A percentile compares a stretch with the other conserved stretches of the same genome.
phyloP scores from a whole-genome alignment of 2,888 invertebrate genomes.

The Sthenelais limicola region DNA sequence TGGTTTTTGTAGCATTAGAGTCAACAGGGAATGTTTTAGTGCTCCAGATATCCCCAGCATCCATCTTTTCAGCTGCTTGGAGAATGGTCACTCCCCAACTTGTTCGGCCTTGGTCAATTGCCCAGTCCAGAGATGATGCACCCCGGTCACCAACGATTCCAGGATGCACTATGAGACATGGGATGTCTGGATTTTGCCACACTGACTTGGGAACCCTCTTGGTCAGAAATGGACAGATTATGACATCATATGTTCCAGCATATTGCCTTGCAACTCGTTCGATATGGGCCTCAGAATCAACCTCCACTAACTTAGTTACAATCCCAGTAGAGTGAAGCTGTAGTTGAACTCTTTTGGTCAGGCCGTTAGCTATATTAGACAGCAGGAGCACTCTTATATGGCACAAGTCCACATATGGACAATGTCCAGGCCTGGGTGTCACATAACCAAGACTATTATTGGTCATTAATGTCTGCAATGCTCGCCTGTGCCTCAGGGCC shows the following conservation, averaged over 20 bases:
- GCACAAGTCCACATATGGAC: no score
- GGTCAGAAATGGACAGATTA: conserved; percentile 43
- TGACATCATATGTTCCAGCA: conserved; percentile 25
- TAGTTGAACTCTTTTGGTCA: conserved; percentile 11
- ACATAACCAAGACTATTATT: no score
- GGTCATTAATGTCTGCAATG: no score
- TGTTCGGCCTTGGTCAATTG: background rate
- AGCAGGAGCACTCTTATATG: conserved; percentile 9
- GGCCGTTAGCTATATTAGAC: conserved; percentile 16
- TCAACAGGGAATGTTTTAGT: conserved; percentile 2
- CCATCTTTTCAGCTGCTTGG: conserved; percentile 43
- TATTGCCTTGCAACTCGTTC: background rate
- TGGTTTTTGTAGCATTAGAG: conserved; percentile 4
- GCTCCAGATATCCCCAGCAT: conserved; percentile 34
- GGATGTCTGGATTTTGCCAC: background rate
- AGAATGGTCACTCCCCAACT: conserved; percentile 42
- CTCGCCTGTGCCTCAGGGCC: no score
- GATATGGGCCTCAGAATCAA: background rate
- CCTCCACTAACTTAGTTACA: background rate
- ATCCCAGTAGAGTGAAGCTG: background rate
- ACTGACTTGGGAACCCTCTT: conserved; percentile 15
- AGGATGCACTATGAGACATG: conserved; percentile 41
- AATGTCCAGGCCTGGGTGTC: no score
- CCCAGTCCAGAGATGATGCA: conserved; percentile 31
- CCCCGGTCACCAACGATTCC: conserved; percentile 42